Base-by-base conservation (phyloP, 2,797 vertebrate genomes). In the Diplodus sargus region DNA sequence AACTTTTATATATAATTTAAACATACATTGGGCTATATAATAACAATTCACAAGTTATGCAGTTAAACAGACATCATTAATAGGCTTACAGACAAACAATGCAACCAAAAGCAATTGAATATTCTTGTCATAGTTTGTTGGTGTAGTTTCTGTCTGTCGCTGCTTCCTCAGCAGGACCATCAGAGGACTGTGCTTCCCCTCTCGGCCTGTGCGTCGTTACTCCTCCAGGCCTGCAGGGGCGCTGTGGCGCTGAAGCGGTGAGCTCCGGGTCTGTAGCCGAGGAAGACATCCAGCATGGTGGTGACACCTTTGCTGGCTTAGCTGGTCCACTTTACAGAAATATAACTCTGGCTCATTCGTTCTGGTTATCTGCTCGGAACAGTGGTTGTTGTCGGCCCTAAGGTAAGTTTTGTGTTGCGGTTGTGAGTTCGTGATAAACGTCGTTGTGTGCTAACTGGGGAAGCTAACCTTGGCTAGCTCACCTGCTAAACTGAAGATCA, bases 151-250 rank as follows among this genome's bases (percentile, higher is more conserved):
- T 39, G 39, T 39, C 9, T 39, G 2, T 39, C 39, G 11, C 34
- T 34, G 34, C 7, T 7, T 7, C 34, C 6, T 34, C 34, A 34
- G 34, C 34, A 34, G 34, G 34, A 34, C 34, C 34, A 8, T 34
- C 7, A 34, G 34, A 34, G 34, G 34, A 9, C 34, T 39, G 39
- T 39, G 39, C 2, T 39, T 8, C 39, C 39, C 39, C 39, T 39
- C 39, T 39, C 2, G 11, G 10, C 39, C 39, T 39, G 2, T 39
- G n/a, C 5, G 13, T 4, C 11, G 0, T 8, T 57, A 1, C 42
- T 17, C 70, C 68, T 84, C 88, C 90, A 15, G 2, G 13, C 88
- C 86, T 30, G 11, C 39, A 81, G 84, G 76, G 90, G 84, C 76
- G 34, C 0, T 60, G 43, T 57, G 0, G 4, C 23, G 1, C 0